Percentiles rank a stretch among this genome's conserved stretches.
Evolutionary conservation across 2,888 invertebrate species (phyloP).

Genomic region (Nomada goodeniana): DNA sequence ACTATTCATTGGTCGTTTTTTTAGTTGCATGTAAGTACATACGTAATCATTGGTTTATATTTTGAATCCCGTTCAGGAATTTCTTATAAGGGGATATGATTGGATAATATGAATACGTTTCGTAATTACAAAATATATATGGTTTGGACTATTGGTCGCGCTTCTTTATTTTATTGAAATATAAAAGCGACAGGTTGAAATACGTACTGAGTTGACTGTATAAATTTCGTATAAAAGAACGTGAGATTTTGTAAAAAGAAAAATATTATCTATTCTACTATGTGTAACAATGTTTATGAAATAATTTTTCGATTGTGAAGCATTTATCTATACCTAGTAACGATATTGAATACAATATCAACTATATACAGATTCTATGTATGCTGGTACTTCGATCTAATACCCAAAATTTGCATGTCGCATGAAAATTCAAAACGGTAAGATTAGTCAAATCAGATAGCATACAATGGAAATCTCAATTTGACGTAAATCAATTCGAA

Average conservation of each 20-base stretch:
- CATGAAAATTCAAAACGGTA: background rate
- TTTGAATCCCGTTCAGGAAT: background rate
- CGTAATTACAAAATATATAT: too few relatives aligned
- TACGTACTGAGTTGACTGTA: too few relatives aligned
- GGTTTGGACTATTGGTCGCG: too few relatives aligned
- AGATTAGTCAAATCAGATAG: background rate
- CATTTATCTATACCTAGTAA: background rate
- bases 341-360: background rate
- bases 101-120: background rate
- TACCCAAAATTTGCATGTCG: background rate
- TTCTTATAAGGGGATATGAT: background rate
- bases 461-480: background rate
- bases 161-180: too few relatives aligned
- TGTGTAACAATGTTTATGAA: background rate
- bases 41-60: background rate
- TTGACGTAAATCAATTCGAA: background rate
- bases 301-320: background rate
- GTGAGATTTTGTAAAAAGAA: background rate
- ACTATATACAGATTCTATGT: background rate
- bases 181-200: too few relatives aligned
- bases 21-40: background rate
- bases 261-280: background rate
- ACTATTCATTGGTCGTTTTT: slow-evolving; percentile 2
- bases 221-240: too few relatives aligned
- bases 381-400: background rate